phyloP scores from a whole-genome alignment of 2,888 invertebrate species.

The Heliconius cydno region DNA sequence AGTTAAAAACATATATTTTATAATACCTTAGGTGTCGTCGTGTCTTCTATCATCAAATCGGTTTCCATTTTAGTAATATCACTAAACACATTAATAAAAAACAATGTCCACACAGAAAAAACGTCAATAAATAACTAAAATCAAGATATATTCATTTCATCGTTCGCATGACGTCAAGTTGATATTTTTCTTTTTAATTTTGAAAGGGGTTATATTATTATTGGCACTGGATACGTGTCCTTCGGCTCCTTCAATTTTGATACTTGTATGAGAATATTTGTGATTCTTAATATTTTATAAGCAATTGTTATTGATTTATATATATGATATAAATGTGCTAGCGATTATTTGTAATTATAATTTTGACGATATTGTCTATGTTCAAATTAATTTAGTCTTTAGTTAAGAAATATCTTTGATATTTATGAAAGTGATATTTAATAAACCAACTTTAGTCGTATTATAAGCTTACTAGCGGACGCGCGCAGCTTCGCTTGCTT shows the following conservation, averaged over 20 bases:
- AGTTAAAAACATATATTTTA: slow-evolving; percentile 51
- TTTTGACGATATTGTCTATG: no score
- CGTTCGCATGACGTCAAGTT: slow-evolving; percentile 79
- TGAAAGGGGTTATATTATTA: slow-evolving; percentile 44
- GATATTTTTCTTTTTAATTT: slow-evolving; percentile 57
- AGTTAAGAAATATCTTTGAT: no score
- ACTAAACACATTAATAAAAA: slow-evolving; percentile 78
- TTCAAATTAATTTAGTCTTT: no score
- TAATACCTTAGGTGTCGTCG: slow-evolving; percentile 76
- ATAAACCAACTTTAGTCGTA: no score
- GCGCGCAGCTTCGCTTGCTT: no score
- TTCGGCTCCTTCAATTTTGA: slow-evolving; percentile 44
- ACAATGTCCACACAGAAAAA: slow-evolving; percentile 64
- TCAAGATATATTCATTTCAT: slow-evolving; percentile 75
- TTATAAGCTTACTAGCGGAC: no score
- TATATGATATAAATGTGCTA: no score
- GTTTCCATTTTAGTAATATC: slow-evolving; percentile 95
- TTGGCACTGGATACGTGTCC: slow-evolving; percentile 48
- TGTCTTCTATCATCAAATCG: slow-evolving; percentile 93
- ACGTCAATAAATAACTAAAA: slow-evolving; percentile 69
- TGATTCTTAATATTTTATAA: neutral
- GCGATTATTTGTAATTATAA: no score
- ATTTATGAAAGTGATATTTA: no score
- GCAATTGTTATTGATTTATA: neutral
- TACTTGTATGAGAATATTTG: slow-evolving; percentile 32